Base-by-base conservation (phyloP, 2,113 vertebrate genomes). In the Tretioscincus oriximinensis region DNA sequence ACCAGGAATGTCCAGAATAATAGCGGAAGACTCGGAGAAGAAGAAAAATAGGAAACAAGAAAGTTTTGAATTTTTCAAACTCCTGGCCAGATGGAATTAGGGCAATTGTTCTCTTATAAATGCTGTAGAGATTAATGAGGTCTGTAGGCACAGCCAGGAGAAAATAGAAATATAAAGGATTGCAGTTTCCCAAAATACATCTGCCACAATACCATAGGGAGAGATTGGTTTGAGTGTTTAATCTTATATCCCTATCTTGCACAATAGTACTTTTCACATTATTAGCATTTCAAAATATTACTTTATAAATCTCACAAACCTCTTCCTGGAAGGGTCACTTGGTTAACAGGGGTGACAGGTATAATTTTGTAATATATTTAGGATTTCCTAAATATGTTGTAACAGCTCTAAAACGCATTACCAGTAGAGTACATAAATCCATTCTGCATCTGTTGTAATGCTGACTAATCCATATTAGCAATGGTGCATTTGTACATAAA, bases 111-210 rank as follows among this genome's bases (percentile, higher is more conserved):
- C 94, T 92, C 92, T 94, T 93, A 91, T 82, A 60, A 92, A 93
- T 93, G 88, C 90, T 91, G 80, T 85, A 82, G 92, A 95, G 92
- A 95, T 93, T 95, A 95, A 95, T 93, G 93, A 95, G 93, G 88
- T 93, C 92, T 81, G 81, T 88, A 92, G 80, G 51, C 88, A 91
- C 84, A 94, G 86, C 84, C 89, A 91, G 87, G 92, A 94, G 94
- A 95, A 94, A 95, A 94, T 65, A 93, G 90, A 91, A 82, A 87
- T 87, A 85, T 90, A 65, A 86, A 91, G 93, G 90, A 90, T 85
- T 20, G 35, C 87, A 67, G 84, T 92, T 95, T 95, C 95, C 93
- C 94, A 95, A 95, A 96, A 94, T 93, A 94, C 73, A 92, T 77
- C 87, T 81, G 89, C 89, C 89, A 89, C 47, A 78, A 89, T 91